A percentile compares a stretch with the other conserved stretches of the same genome.
Evolutionary conservation across 2,113 vertebrate genomes (phyloP).

Genomic region (Amphiprion percula): DNA sequence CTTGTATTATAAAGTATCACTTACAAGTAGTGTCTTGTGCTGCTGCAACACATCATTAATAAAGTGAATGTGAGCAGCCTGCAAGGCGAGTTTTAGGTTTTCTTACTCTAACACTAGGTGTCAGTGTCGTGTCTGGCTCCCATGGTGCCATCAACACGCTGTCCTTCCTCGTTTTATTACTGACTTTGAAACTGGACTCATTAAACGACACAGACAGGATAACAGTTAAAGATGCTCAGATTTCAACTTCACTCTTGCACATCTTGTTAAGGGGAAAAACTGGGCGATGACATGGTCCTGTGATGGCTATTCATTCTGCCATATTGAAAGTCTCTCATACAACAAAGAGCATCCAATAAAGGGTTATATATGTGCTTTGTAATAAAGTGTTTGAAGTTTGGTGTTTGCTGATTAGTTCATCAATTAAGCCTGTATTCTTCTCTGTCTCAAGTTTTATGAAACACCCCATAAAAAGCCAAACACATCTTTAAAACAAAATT

Average conservation of each 20-base stretch:
- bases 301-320: constrained; percentile 30
- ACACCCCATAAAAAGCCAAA: constrained; percentile 71
- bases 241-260: constrained; percentile 42
- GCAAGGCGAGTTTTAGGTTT: constrained; percentile 5
- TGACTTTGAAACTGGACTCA: constrained; percentile 40
- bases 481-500: constrained; percentile 62
- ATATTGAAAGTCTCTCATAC: constrained; percentile 46
- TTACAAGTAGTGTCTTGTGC: constrained; percentile 49
- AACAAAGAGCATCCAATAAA: constrained; percentile 58
- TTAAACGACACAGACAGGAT: constrained; percentile 47
- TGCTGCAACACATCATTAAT: constrained; percentile 33
- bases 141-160: constrained; percentile 10
- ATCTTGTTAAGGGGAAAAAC: constrained; percentile 31
- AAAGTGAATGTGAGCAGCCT: constrained; percentile 10
- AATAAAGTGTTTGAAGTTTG: constrained; percentile 69
- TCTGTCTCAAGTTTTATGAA: constrained; percentile 69
- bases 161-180: constrained; percentile 40
- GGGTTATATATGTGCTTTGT: constrained; percentile 28
- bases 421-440: constrained; percentile 50
- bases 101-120: constrained; percentile 72
- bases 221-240: constrained; percentile 35
- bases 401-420: constrained; percentile 58
- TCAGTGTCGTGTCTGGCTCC: constrained; percentile 73
- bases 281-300: constrained; percentile 12
- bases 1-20: constrained; percentile 32